Evolutionary conservation across 1,140 invertebrate genomes (phyloP), one percentile per base, ranked within the genome.

Genomic region (Cydia strobilella): DNA sequence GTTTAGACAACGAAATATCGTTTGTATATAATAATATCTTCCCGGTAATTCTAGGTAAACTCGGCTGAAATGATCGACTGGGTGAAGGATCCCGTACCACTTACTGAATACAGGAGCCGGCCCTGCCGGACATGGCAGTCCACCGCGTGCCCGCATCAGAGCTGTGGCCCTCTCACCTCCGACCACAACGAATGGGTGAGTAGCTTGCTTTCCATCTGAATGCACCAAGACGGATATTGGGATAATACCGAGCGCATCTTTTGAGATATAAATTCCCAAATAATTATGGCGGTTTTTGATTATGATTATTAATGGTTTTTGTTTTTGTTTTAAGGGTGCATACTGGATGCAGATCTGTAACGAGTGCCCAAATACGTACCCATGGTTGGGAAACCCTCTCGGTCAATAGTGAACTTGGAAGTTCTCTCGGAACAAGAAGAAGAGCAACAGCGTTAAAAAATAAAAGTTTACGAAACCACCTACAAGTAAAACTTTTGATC

Each of bases 61-160:
- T 81, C 88, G 3, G 85, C 88, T 54, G 92, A 94, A 76, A 93
- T 94, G 6, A 85, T 95, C 13, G 93, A 95, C 76, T 95, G 94
- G 94, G 91, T 95, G 35, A 92, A 93, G 80, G 93, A 94, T 76
- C 95, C 95, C 1, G 89, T 93, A 0, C 82, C 93, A 1, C 31
- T 94, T 1, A 76, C 84, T 23, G 85, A 94, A 65, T 88, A 89
- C 72, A 72, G 77, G 18, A 71, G 76, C 18, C 74, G 84, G 20
- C 80, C 77, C 73, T 93, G 93, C 85, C 80, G 72, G 35, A 74
- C 69, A 54, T 76, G 78, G 51, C 73, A 54, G 23, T 59, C 73
- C 0, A 79, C 80, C 2, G 15, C 3, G 10, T 91, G 84, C 48
- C 25, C 6, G 7, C 1, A 48, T 76, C 81, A 48, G 5, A 66